phyloP scores from a whole-genome alignment of 2,113 vertebrate species.

The Calyptommatus sinebrachiatus region DNA sequence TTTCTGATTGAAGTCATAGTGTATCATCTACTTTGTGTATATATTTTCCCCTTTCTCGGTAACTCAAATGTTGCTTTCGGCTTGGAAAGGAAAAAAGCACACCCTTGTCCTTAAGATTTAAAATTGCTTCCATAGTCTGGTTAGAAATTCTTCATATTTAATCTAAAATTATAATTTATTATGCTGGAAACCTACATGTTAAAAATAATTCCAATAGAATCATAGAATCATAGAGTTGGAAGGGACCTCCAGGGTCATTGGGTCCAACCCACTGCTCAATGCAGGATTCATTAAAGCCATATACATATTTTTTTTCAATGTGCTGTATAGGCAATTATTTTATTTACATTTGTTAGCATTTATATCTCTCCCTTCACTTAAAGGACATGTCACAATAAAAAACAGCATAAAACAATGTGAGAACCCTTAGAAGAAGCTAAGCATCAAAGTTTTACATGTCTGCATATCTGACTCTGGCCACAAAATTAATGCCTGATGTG shows the following conservation, averaged over 20 bases:
- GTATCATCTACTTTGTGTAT: not conserved
- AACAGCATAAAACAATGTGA: too few relatives aligned
- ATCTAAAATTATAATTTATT: not conserved
- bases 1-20: conserved; percentile 8
- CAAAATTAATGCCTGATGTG: too few relatives aligned
- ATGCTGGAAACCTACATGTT: too few relatives aligned
- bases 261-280: not conserved
- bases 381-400: too few relatives aligned
- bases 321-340: not conserved
- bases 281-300: not conserved
- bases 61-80: not conserved
- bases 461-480: too few relatives aligned
- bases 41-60: not conserved
- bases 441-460: too few relatives aligned
- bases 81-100: not conserved
- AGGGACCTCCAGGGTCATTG: too few relatives aligned
- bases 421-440: too few relatives aligned
- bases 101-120: not conserved
- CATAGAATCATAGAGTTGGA: too few relatives aligned
- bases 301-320: not conserved
- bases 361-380: too few relatives aligned
- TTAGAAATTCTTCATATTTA: not conserved
- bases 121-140: not conserved
- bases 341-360: too few relatives aligned
- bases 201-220: too few relatives aligned